A percentile compares a stretch with the other conserved stretches of the same genome.
Evolutionary conservation across 2,888 invertebrate genomes (phyloP).

Genomic region (Metellina segmentata): DNA sequence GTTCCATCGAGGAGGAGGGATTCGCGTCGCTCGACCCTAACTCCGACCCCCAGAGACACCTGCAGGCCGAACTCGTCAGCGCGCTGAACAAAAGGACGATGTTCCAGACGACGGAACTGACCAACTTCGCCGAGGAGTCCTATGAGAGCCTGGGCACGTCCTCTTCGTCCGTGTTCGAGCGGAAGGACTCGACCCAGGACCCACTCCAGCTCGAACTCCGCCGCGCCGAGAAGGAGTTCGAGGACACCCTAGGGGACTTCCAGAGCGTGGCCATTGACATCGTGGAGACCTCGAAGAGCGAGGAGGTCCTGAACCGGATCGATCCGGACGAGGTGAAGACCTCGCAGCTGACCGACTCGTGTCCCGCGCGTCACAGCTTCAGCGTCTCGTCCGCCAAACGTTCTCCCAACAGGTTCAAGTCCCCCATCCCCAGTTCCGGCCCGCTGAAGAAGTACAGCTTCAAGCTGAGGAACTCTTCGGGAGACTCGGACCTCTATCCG

Average conservation of each 20-base stretch:
- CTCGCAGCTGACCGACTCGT: slow-evolving; percentile 40
- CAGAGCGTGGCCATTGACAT: slow-evolving; percentile 37
- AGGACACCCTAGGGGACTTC: slow-evolving; percentile 47
- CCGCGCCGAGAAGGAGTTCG: slow-evolving; percentile 36
- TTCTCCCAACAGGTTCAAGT: neutral
- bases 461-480: slow-evolving; percentile 17
- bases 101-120: neutral
- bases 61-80: slow-evolving; percentile 30
- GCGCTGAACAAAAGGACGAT: slow-evolving; percentile 8
- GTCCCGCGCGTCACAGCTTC: slow-evolving; percentile 52
- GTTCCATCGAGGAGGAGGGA: neutral
- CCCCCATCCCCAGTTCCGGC: slow-evolving; percentile 20
- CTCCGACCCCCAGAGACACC: neutral
- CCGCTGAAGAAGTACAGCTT: slow-evolving; percentile 37
- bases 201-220: slow-evolving; percentile 6
- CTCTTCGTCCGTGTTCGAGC: slow-evolving; percentile 8
- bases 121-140: neutral
- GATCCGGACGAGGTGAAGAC: slow-evolving; percentile 46
- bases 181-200: neutral
- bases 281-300: slow-evolving; percentile 32
- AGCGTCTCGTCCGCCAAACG: slow-evolving; percentile 48
- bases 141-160: slow-evolving; percentile 30
- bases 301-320: slow-evolving; percentile 29
- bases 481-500: slow-evolving; percentile 21
- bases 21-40: neutral